Evolutionary conservation across 2,113 vertebrate species (phyloP), one percentile per base, ranked within the genome.

Genomic region (Penelope pileata): DNA sequence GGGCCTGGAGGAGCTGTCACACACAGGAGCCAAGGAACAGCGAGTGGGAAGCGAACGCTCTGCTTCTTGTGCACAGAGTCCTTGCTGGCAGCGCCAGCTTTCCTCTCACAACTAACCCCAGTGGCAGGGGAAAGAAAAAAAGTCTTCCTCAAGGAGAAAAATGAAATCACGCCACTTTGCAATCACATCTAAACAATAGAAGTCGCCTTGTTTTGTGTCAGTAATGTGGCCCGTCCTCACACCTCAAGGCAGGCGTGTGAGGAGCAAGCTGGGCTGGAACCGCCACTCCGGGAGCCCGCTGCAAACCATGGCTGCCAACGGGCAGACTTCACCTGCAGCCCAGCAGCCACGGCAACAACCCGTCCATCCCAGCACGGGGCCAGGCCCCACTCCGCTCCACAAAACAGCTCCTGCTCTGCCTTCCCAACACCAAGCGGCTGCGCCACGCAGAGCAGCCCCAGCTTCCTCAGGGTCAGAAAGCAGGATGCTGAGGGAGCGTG

Each of bases 41-140:
- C 0, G 2, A 79, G 64, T 6, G 30, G 26, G 59, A 94, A 40
- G 56, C 32, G 47, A 3, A 1, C 16, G 29, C 51, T 72, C 77
- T 70, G 40, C 23, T 58, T 74, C 34, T 50, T 16, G 36, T 2
- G 23, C 62, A 66, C 48, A 45, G 59, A 89, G 72, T 93, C 75
- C 73, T 94, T 72, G 82, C 91, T 91, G 85, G 38, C 50, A 80
- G 48, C 26, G 38, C 58, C 91, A 90, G 56, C 73, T 45, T 69
- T 86, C 83, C 60, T 90, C 82, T 53, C 63, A 73, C 56, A 78
- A 54, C 12, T 50, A 92, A 64, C 38, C 50, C 62, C 73, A 63
- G 91, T 76, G 88, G 86, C 78, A 86, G 42, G 68, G 69, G 68
- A 70, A 91, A 80, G 29, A 63, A 90, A 88, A 86, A 38, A 11